Conservation (phyloP, 2,888 invertebrate species). For the Meloe dianella region DNA sequence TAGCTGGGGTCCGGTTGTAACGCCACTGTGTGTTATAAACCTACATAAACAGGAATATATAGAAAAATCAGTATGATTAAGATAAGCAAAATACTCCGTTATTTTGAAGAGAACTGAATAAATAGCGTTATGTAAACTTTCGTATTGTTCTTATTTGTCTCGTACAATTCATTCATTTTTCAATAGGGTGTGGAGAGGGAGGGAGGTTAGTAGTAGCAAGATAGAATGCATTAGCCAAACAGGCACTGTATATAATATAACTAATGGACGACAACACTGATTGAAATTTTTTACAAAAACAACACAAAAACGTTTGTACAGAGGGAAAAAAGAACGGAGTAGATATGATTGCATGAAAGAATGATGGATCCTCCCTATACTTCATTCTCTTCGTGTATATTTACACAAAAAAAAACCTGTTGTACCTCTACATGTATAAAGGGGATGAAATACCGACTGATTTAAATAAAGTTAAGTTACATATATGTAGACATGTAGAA, state of each 20-base stretch:
- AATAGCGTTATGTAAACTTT: constrained; percentile 56
- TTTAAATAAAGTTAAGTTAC: not conserved
- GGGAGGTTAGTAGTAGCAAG: not conserved
- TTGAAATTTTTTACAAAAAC: constrained; percentile 58
- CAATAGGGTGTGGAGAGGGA: not conserved
- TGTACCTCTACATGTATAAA: not conserved
- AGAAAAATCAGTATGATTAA: constrained; percentile 57
- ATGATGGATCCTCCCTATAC: constrained; percentile 28
- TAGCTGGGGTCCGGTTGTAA: no score
- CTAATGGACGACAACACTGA: constrained; percentile 60
- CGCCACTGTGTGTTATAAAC: constrained; percentile 39
- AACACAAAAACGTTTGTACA: constrained; percentile 51
- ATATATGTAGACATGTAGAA: not conserved
- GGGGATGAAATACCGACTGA: not conserved
- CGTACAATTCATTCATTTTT: constrained; percentile 28
- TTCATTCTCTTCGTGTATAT: not conserved
- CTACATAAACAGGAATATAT: constrained; percentile 39
- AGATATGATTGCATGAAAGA: constrained; percentile 55
- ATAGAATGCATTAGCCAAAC: constrained; percentile 56
- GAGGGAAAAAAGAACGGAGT: constrained; percentile 39
- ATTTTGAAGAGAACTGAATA: constrained; percentile 48
- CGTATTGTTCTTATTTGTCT: constrained; percentile 46
- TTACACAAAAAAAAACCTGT: no score
- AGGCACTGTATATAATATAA: constrained; percentile 58
- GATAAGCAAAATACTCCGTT: constrained; percentile 57